Evolutionary conservation across 2,888 invertebrate genomes (phyloP), one percentile per base, ranked within the genome.

Genomic region (Eurois occulta): DNA sequence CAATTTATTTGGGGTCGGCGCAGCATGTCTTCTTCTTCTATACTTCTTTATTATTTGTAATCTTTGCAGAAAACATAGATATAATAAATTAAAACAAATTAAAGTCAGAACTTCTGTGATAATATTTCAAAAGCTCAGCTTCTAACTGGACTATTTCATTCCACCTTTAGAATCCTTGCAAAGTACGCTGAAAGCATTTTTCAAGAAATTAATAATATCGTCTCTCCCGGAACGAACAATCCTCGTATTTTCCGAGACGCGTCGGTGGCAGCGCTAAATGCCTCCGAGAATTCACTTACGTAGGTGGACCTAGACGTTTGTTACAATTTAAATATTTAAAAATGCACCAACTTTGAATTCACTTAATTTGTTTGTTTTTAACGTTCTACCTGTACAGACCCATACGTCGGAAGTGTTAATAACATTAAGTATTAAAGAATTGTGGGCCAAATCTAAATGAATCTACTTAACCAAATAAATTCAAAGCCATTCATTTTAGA

Each of bases 161-260:
- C 60, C 16, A 66, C 58, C 38, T 70, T 43, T 10, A 77, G 58
- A 83, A 55, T 62, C 52, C 35, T 60, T 55, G 52, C 66, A 24
- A 70, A 55, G 35, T 64, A 7, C 60, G 52, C 10, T 43, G 60
- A 60, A 60, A 81, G 32, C 46, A 72, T 72, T 81, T 71, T 69
- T 46, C 32, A 62, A 66, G 65, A 67, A 75, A 81, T 77, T 75
- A 85, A 81, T 77, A 72, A 76, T 55, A 67, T 32, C 32, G 21
- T 38, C 13, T 65, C 60, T 48, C 55, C 4, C 2, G 67, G 11
- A 28, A 77, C 55, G 64, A 64, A 69, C 74, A 64, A 55, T 70
- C 58, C 72, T 72, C 69, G 58, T 66, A 77, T 77, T 77, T 85
- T 74, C 69, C 21, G 41, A 41, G 62, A 4, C n/a, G 28, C 48